Evolutionary conservation across 2,888 invertebrate species (phyloP).

Genomic region (Parapristionchus giblindavisi): DNA sequence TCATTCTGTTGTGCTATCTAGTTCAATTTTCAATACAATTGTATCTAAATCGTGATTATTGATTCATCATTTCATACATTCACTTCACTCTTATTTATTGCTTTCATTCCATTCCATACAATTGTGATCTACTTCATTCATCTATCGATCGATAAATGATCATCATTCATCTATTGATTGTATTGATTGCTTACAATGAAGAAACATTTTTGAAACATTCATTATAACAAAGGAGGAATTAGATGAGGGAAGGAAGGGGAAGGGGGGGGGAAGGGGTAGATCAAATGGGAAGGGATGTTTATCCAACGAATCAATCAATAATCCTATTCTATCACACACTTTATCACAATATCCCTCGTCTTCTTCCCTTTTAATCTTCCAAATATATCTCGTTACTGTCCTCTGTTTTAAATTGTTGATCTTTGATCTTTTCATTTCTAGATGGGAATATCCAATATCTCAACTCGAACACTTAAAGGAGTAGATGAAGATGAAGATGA

Average conservation of each 20-base stretch:
- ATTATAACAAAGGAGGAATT: neutral
- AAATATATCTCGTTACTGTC: neutral
- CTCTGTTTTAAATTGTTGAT: neutral
- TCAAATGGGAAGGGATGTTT: neutral
- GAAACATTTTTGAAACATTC: neutral
- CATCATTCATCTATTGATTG: neutral
- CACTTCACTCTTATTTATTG: neutral
- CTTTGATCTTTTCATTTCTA: conserved; percentile 1
- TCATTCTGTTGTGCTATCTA: neutral
- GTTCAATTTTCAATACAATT: neutral
- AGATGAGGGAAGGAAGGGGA: neutral
- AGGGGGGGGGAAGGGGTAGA: conserved; percentile 17
- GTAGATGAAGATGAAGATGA: conserved; percentile 33
- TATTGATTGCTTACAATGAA: conserved; percentile 6
- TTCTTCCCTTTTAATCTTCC: neutral
- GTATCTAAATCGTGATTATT: too few species aligned
- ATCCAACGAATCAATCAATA: neutral
- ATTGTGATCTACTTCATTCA: neutral
- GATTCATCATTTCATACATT: neutral
- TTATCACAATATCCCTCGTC: neutral
- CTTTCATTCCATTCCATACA: conserved; percentile 1
- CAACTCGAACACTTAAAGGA: conserved; percentile 19
- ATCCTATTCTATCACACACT: too few species aligned
- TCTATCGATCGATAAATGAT: neutral
- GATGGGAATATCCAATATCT: conserved; percentile 12